A percentile compares a stretch with the other conserved stretches of the same genome.
These are phyloP conservation scores for Mormyrops attenuatus DNA, from an alignment of 2,797 vertebrate species.

Conservation along the genomic window DNA sequence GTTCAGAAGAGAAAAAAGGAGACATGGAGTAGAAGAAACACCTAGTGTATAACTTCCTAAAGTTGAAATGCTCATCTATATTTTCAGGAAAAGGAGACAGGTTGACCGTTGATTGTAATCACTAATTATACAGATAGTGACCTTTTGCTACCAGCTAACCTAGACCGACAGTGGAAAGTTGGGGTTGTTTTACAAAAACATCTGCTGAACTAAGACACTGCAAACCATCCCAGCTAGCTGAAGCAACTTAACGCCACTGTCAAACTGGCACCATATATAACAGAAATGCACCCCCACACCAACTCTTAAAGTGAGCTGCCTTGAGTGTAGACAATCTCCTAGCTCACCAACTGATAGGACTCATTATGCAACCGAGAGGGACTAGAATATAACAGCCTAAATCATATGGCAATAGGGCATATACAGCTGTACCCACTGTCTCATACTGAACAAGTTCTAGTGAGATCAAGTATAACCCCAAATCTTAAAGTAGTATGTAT, in stretches of 20 bases:
- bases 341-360: neutral
- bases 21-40: neutral
- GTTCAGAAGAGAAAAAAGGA: neutral
- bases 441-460: neutral
- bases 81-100: neutral
- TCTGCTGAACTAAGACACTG: neutral
- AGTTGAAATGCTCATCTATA: neutral
- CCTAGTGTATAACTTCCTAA: neutral
- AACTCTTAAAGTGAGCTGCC: neutral
- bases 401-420: neutral
- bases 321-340: neutral
- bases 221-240: neutral
- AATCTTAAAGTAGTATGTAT: neutral
- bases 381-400: neutral
- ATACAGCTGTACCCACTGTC: neutral
- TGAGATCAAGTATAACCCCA: neutral
- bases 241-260: neutral
- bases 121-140: neutral
- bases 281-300: neutral
- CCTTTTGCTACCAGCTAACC: neutral
- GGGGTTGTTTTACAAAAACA: neutral
- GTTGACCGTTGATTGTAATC: neutral
- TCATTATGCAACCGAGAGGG: neutral
- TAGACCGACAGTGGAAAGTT: neutral
- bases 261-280: neutral